phyloP scores from a whole-genome alignment of 2,797 vertebrate genomes.

The Lutjanus campechanus region DNA sequence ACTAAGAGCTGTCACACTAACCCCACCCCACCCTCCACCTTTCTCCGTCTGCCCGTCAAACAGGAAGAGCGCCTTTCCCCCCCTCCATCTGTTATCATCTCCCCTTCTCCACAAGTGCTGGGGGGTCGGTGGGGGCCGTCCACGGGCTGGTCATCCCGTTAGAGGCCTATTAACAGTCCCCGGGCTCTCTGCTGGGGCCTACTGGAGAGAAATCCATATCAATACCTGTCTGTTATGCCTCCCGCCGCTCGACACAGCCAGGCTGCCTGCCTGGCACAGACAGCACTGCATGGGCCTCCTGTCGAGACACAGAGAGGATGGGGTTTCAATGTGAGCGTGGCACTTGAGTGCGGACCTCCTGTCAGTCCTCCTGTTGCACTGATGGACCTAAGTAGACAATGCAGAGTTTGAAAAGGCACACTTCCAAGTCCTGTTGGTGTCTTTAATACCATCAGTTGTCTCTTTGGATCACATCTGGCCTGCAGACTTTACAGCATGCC shows the following conservation, averaged over 20 bases:
- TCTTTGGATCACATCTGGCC: slow-evolving; percentile 80
- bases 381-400: slow-evolving; percentile 68
- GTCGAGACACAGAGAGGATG: slow-evolving; percentile 56
- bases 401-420: slow-evolving; percentile 75
- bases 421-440: slow-evolving; percentile 74
- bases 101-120: slow-evolving; percentile 61
- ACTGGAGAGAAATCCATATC: slow-evolving; percentile 82
- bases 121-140: slow-evolving; percentile 71
- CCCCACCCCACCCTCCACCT: slow-evolving; percentile 36
- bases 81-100: slow-evolving; percentile 80
- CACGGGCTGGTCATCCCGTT: slow-evolving; percentile 81
- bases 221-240: slow-evolving; percentile 82
- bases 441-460: slow-evolving; percentile 67
- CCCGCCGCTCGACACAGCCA: slow-evolving; percentile 70
- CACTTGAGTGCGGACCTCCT: slow-evolving; percentile 70
- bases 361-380: slow-evolving; percentile 75
- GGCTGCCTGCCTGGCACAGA: slow-evolving; percentile 73
- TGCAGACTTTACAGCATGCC: slow-evolving; percentile 64
- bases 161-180: slow-evolving; percentile 80
- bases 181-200: slow-evolving; percentile 80
- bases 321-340: slow-evolving; percentile 52
- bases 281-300: slow-evolving; percentile 74
- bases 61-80: slow-evolving; percentile 53
- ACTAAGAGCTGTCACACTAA: slow-evolving; percentile 71
- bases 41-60: slow-evolving; percentile 71